phyloP scores from a whole-genome alignment of 2,797 vertebrate genomes.

The Gobio occitaniae region DNA sequence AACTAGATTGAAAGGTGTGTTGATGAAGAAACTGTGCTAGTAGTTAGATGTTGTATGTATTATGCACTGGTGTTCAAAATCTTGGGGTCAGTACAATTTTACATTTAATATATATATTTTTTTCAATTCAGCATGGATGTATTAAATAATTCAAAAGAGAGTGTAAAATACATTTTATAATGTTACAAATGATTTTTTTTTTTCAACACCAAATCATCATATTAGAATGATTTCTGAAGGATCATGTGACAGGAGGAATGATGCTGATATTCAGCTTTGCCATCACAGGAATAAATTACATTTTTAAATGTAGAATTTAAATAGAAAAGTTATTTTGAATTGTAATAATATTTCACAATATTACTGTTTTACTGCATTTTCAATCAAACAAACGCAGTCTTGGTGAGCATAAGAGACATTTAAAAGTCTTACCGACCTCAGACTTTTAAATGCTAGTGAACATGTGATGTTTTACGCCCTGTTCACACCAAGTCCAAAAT shows the following conservation, averaged over 20 bases:
- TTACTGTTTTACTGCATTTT: neutral
- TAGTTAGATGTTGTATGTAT: neutral
- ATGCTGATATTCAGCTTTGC: neutral
- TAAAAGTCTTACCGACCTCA: too few species aligned
- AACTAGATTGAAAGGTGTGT: neutral
- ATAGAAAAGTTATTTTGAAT: neutral
- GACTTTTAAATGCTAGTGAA: too few species aligned
- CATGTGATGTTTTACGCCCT: too few species aligned
- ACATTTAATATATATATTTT: neutral
- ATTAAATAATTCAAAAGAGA: neutral
- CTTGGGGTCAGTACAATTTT: neutral
- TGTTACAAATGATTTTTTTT: neutral
- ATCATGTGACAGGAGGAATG: neutral
- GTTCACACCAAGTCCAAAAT: too few species aligned
- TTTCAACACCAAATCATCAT: neutral
- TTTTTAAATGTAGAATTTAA: neutral
- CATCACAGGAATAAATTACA: neutral
- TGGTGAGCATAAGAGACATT: too few species aligned
- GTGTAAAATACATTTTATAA: neutral
- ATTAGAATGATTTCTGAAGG: neutral
- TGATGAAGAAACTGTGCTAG: neutral
- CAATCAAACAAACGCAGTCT: too few species aligned
- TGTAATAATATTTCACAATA: neutral
- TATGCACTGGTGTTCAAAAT: neutral
- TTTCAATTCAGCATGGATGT: neutral